These are phyloP conservation scores for Cerceris rybyensis DNA, from an alignment of 2,888 invertebrate genomes.

Conservation along the genomic window DNA sequence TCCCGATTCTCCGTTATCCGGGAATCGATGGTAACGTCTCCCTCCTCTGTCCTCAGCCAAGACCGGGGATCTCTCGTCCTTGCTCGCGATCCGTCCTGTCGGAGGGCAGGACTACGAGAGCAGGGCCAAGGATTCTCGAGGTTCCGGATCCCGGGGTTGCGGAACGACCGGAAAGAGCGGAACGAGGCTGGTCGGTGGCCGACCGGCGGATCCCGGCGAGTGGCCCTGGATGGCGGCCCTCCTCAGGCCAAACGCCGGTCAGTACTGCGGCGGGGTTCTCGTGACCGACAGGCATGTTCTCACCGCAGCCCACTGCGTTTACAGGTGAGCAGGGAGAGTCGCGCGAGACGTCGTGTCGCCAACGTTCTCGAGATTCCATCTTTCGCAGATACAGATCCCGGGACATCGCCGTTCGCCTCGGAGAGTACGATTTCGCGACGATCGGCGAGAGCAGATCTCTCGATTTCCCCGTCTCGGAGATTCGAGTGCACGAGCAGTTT, in stretches of 20 bases:
- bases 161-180: slow-evolving; percentile 83
- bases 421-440: slow-evolving; percentile 90
- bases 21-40: too few relatives aligned
- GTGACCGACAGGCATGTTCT: slow-evolving; percentile 91
- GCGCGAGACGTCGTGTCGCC: neutral
- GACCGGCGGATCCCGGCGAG: slow-evolving; percentile 86
- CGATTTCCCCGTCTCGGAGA: slow-evolving; percentile 87
- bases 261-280: slow-evolving; percentile 91
- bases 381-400: slow-evolving; percentile 83
- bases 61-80: too few relatives aligned
- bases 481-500: slow-evolving; percentile 87
- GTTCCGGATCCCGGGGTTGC: slow-evolving; percentile 81
- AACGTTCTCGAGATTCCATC: too few relatives aligned
- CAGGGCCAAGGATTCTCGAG: slow-evolving; percentile 66
- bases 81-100: too few relatives aligned
- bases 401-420: slow-evolving; percentile 88
- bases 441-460: slow-evolving; percentile 87
- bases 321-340: slow-evolving; percentile 56
- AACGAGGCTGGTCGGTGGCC: slow-evolving; percentile 85
- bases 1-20: too few relatives aligned
- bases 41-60: too few relatives aligned
- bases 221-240: slow-evolving; percentile 95
- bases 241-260: slow-evolving; percentile 85
- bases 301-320: slow-evolving; percentile 88
- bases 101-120: too few relatives aligned